Percentiles rank a stretch among this genome's conserved stretches.
Conservation (phyloP, 2,888 invertebrate genomes). For the Celastrina argiolus region DNA sequence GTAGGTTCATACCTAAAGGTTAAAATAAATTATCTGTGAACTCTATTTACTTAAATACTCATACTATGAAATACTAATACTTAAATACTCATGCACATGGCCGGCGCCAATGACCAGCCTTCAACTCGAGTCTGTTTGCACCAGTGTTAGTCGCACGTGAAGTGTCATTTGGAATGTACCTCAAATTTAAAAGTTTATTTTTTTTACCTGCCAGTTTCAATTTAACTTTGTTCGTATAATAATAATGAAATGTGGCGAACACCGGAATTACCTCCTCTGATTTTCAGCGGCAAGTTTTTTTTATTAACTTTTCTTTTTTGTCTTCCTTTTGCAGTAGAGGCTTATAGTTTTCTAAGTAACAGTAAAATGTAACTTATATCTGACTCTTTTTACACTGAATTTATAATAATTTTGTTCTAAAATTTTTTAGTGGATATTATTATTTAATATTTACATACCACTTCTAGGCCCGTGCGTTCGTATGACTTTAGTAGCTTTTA, state of each 20-base stretch:
- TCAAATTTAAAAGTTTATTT: neutral
- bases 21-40: no score
- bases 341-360: neutral
- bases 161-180: conserved; percentile 14
- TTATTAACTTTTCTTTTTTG: neutral
- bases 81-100: neutral
- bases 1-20: no score
- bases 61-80: no score
- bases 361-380: no score
- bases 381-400: no score
- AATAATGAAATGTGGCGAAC: conserved; percentile 4
- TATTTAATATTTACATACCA: no score
- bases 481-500: no score
- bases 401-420: no score
- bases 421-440: no score
- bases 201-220: neutral
- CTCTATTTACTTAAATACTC: neutral
- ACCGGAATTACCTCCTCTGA: neutral
- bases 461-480: no score
- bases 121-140: conserved; percentile 1
- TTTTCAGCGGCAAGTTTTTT: conserved; percentile 2
- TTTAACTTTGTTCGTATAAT: neutral
- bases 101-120: neutral
- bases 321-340: neutral
- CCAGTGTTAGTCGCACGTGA: neutral